These are phyloP conservation scores for Eueremaeus valkanovi DNA, from an alignment of 2,888 invertebrate species.

Conservation along the genomic window DNA sequence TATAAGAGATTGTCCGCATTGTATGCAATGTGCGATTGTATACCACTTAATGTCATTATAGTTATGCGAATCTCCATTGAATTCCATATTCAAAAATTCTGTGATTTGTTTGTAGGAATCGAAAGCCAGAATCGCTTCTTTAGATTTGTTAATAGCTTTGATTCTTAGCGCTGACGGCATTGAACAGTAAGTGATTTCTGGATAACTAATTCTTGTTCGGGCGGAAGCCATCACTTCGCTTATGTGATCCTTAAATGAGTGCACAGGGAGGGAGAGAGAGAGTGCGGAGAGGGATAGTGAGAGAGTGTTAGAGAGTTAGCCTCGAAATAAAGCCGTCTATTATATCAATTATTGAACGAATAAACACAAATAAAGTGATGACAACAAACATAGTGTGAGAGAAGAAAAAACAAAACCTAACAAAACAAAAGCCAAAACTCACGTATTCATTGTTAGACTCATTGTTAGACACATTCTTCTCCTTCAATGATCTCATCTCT, in stretches of 20 bases:
- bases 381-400: not conserved
- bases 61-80: not conserved
- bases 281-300: no score
- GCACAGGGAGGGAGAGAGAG: no score
- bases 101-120: slow-evolving; percentile 4
- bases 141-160: slow-evolving; percentile 27
- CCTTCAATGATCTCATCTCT: not conserved
- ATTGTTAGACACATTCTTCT: not conserved
- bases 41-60: not conserved
- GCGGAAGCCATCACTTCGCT: slow-evolving; percentile 32
- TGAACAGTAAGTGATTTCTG: slow-evolving; percentile 26
- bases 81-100: slow-evolving; percentile 5
- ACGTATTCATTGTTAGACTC: not conserved
- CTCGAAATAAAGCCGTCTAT: not conserved
- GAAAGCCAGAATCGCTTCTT: slow-evolving; percentile 29
- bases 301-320: no score
- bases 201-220: slow-evolving; percentile 19
- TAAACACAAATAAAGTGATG: not conserved
- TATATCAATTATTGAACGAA: slow-evolving; percentile 9
- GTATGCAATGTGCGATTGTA: not conserved
- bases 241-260: slow-evolving; percentile 27
- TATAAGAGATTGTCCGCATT: slow-evolving; percentile 2
- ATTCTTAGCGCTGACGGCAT: not conserved
- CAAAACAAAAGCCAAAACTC: not conserved
- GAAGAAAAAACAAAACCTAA: not conserved